These are phyloP conservation scores for Perognathus longimembris DNA, from an alignment of 2,113 vertebrate species.

Conservation along the genomic window DNA sequence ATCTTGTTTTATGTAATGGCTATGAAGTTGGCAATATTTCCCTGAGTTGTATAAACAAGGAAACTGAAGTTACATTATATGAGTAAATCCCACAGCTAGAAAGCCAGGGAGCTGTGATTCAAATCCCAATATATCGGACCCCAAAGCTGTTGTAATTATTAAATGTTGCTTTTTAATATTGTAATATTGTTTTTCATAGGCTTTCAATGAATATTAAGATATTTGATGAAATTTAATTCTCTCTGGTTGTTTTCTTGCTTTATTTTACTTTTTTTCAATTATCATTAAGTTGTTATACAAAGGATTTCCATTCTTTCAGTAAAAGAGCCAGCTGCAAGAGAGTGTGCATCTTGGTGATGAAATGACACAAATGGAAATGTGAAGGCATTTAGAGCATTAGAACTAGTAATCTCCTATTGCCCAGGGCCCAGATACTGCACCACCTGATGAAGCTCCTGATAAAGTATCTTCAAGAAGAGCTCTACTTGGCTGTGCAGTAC, in stretches of 20 bases:
- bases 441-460: too few species aligned
- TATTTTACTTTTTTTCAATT: too few species aligned
- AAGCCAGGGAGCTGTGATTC: background rate
- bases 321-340: background rate
- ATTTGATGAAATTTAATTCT: slow-evolving; percentile 22
- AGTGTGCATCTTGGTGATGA: background rate
- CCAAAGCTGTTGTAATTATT: background rate
- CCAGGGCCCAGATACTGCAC: too few species aligned
- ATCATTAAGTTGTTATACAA: too few species aligned
- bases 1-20: slow-evolving; percentile 13
- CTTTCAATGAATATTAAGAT: background rate
- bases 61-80: background rate
- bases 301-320: background rate
- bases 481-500: too few species aligned
- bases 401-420: background rate
- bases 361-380: background rate
- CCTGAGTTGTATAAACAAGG: slow-evolving; percentile 3
- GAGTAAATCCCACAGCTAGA: background rate
- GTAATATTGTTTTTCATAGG: background rate
- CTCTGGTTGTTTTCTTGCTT: background rate
- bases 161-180: too few species aligned
- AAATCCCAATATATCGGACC: background rate
- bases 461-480: too few species aligned
- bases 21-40: slow-evolving; percentile 5
- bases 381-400: background rate